Base-by-base conservation (phyloP, 2,888 invertebrate genomes). In the Catocala sponsa region DNA sequence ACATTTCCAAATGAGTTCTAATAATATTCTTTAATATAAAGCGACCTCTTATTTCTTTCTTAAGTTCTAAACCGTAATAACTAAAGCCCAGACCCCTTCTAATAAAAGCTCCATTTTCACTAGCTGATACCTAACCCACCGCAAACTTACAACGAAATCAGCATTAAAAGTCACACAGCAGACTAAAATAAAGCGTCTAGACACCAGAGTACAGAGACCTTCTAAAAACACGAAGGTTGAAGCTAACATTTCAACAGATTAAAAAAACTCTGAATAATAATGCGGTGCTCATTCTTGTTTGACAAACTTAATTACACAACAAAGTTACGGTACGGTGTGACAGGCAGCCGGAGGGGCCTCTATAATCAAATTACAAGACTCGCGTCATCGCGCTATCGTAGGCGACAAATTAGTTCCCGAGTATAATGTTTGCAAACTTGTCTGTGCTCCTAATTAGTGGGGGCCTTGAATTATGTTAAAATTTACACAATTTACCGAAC, bases 371-470 rank as follows among this genome's bases (percentile, higher is more conserved):
- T 82, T 79, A 74, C 70, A 56, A 57, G 49, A 47, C 59, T 62
- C 65, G 56, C 69, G 72, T 74, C 76, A 78, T 68, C 76, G 59
- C 60, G 74, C 66, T 75, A 73, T 80, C 69, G 74, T 60, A 68
- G 67, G 66, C 74, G 74, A 76, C 66, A 74, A 80, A 81, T 81
- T 79, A 75, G 76, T 74, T 65, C 53, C 58, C 65, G 57, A 59
- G 68, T 80, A 79, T 85, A 80, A 84, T 83, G 83, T 85, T 84
- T 82, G 78, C 73, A 67, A 83, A 87, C 79, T 86, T 78, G 62
- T 63, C 74, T 63, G 63, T 73, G 72, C 71, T 70, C 63, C 71
- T 79, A 83, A 85, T 86, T 85, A 83, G 74, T 65, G 69, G 59
- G 2, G 57, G 55, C 59, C 55, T 55, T 75, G 62, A 77, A 80